phyloP scores from a whole-genome alignment of 1,140 invertebrate species.

The Helicoverpa zea region DNA sequence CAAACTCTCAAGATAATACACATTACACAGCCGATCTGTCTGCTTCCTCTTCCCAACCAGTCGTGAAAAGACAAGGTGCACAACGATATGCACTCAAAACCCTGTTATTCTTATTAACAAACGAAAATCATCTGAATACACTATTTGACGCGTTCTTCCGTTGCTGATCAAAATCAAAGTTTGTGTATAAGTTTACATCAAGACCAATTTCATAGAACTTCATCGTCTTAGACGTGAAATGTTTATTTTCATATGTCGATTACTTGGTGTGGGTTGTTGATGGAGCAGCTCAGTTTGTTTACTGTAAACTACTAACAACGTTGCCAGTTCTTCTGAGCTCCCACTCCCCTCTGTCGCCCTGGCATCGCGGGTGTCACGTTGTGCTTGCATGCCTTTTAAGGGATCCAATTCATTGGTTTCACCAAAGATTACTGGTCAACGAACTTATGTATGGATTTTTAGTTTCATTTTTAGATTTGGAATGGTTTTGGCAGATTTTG shows the following conservation, averaged over 20 bases:
- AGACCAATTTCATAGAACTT: conserved; percentile 64
- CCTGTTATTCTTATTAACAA: conserved; percentile 27
- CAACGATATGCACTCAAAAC: conserved; percentile 2
- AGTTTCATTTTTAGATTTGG: conserved; percentile 49
- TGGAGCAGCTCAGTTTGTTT: conserved; percentile 77
- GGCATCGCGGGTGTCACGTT: background rate
- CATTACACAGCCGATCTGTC: conserved; percentile 1
- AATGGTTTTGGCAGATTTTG: conserved; percentile 18
- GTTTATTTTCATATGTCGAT: conserved; percentile 83
- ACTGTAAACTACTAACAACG: conserved; percentile 63
- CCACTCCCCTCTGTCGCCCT: background rate
- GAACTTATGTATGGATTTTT: conserved; percentile 63
- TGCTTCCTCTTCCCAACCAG: background rate
- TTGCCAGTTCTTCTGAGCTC: conserved; percentile 61
- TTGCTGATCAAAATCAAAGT: conserved; percentile 43
- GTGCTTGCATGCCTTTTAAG: conserved; percentile 19
- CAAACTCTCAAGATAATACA: background rate
- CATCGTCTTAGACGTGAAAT: conserved; percentile 52
- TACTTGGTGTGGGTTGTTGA: conserved; percentile 72
- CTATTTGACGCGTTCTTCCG: conserved; percentile 42
- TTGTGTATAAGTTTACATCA: conserved; percentile 55
- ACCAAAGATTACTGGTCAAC: conserved; percentile 58
- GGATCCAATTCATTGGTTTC: conserved; percentile 54
- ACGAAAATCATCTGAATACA: conserved; percentile 27
- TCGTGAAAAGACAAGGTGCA: conserved; percentile 1